Conservation (phyloP, 2,113 vertebrate species). For the Ophiodon elongatus region DNA sequence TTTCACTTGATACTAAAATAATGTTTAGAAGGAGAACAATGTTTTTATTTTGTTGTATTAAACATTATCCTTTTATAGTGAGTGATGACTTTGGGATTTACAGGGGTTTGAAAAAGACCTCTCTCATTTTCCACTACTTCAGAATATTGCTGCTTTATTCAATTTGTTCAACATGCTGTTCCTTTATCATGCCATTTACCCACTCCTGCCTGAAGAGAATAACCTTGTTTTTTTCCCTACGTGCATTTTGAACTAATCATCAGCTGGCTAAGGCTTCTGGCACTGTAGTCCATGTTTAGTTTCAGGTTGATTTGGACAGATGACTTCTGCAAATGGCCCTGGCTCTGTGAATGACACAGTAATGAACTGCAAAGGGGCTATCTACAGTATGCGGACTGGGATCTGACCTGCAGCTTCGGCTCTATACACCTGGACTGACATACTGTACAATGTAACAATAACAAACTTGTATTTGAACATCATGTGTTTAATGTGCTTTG, state of each 20-base stretch:
- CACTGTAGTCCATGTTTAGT: conserved; percentile 38
- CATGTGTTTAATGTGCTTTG: not conserved
- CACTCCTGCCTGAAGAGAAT: conserved; percentile 5
- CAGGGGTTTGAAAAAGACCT: not conserved
- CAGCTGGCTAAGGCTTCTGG: conserved; percentile 27
- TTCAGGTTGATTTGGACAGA: conserved; percentile 48
- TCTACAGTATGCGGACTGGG: not conserved
- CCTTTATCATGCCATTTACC: conserved; percentile 3
- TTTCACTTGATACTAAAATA: not conserved
- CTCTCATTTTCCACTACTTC: conserved; percentile 41
- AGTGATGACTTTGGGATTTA: not conserved
- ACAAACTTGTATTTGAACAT: not conserved
- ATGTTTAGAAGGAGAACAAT: not conserved
- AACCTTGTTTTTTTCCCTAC: not conserved
- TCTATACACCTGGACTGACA: conserved; percentile 21
- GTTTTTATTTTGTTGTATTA: conserved; percentile 2
- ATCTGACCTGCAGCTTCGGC: conserved; percentile 14
- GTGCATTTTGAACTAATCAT: conserved; percentile 23
- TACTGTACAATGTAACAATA: not conserved
- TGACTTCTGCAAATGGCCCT: conserved; percentile 59
- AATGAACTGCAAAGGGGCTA: conserved; percentile 19
- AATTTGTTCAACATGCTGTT: not conserved
- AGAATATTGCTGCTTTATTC: conserved; percentile 12
- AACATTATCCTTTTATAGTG: not conserved
- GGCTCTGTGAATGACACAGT: conserved; percentile 41